Conservation (phyloP, 2,888 invertebrate genomes). For the Orthosia gothica region DNA sequence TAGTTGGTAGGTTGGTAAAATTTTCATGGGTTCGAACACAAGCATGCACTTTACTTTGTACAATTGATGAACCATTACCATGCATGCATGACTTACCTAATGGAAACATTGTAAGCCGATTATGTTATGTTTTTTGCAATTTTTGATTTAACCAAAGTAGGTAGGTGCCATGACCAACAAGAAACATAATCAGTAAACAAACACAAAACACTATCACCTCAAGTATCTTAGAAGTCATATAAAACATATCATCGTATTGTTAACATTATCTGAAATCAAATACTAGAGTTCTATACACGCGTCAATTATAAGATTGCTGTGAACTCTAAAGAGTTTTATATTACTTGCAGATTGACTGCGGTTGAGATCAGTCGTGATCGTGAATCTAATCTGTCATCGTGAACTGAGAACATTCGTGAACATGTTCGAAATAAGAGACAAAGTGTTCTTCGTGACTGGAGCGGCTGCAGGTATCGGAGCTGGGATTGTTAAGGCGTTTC, state of each 20-base stretch:
- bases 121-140: neutral
- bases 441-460: constrained; percentile 84
- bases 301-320: neutral
- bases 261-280: constrained; percentile 35
- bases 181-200: constrained; percentile 1
- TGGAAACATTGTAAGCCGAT: neutral
- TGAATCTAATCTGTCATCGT: neutral
- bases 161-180: neutral
- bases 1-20: no score
- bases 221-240: neutral
- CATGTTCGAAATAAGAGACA: constrained; percentile 79
- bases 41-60: no score
- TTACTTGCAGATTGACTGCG: constrained; percentile 16
- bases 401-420: constrained; percentile 21
- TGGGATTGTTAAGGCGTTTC: constrained; percentile 76
- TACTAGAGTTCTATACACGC: neutral
- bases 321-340: neutral
- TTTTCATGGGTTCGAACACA: neutral
- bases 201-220: neutral
- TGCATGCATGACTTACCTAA: no score
- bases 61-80: no score
- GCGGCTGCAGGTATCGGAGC: constrained; percentile 85
- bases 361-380: constrained; percentile 21
- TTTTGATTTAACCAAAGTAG: neutral
- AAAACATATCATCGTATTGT: constrained; percentile 6